Evolutionary conservation across 2,888 invertebrate genomes (phyloP), one percentile per base, ranked within the genome.

Genomic region (Biston stratarius): DNA sequence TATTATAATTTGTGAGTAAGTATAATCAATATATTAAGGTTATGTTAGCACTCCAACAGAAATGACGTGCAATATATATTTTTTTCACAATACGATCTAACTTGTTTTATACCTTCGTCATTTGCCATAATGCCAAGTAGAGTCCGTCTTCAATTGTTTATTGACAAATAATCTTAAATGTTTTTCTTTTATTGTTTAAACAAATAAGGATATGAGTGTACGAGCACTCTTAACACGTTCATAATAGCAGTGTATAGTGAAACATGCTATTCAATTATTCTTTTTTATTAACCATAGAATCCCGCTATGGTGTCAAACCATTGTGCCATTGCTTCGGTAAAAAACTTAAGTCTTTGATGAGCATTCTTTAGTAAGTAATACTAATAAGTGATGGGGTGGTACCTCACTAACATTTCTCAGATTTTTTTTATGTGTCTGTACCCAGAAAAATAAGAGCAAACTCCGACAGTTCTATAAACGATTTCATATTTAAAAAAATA

Each of bases 341-440:
- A 38, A 47, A 64, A 52, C 45, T 57, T 42, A 44, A 33, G 48
- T 51, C 51, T 58, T 12, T 51, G 5, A 24, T 57, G 38, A 49
- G n/a, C 58, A 52, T 64, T 56, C 33, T 44, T 14, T 1, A 15
- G 8, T 58, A 40, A 38, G 38, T 38, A 6, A 40, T 49, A 65
- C 55, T 56, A 60, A 60, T 60, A 42, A 59, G 40, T 60, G 56
- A 55, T 60, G 42, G 34, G 42, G 15, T 40, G 45, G 40, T 47
- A 36, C 10, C 59, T 53, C 47, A 48, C 33, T 63, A 58, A 58
- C 51, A 55, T 48, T 33, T 3, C 55, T 47, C 10, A 24, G 47
- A 10, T 47, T 47, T 47, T 47, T 0, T 10, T 10, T 10, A 10
- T 24, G 10, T 10, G 1, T 24, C 24, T 3, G 24, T 24, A 2